A percentile compares a stretch with the other conserved stretches of the same genome.
These are phyloP conservation scores for Pollimyrus isidori DNA, from an alignment of 2,113 vertebrate genomes.

Conservation along the genomic window DNA sequence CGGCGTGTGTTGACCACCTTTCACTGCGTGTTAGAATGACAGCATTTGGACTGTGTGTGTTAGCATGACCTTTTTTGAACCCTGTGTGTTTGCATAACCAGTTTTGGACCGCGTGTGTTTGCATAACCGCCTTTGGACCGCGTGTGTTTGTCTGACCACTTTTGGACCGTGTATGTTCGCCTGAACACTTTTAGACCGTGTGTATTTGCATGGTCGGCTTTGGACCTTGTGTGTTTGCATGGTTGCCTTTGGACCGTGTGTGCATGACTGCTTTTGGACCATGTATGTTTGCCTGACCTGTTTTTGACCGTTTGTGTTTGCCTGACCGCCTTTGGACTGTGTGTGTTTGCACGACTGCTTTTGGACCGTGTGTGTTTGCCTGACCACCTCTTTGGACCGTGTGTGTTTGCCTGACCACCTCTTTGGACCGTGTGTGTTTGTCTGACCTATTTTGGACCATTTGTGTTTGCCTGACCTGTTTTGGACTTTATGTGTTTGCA, in stretches of 20 bases:
- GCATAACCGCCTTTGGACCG: background rate
- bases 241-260: background rate
- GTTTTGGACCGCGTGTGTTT: background rate
- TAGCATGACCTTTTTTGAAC: background rate
- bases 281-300: background rate
- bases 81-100: background rate
- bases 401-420: background rate
- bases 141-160: too few species aligned
- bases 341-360: background rate
- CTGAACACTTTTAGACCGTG: rapidly evolving
- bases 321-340: background rate
- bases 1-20: background rate
- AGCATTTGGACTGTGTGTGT: background rate
- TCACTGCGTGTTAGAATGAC: background rate
- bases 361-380: background rate
- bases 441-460: rapidly evolving
- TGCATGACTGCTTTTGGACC: background rate
- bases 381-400: background rate
- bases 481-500: background rate
- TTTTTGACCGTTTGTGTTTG: background rate
- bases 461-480: background rate
- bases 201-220: background rate
- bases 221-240: background rate
- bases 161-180: background rate
- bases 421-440: background rate